These are phyloP conservation scores for Scaptomyza caliginosa DNA, from an alignment of 2,888 invertebrate genomes.

Conservation along the genomic window DNA sequence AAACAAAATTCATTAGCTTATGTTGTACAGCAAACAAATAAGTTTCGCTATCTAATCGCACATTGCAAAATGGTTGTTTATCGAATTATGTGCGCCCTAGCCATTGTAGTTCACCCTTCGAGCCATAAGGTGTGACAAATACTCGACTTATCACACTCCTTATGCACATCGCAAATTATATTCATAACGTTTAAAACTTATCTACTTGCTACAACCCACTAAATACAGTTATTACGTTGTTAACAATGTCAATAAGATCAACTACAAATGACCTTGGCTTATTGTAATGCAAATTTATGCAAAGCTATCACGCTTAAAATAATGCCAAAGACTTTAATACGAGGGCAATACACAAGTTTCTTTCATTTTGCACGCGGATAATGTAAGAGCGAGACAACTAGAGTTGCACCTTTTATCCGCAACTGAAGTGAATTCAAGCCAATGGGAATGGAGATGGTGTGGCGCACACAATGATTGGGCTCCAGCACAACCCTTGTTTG, in stretches of 20 bases:
- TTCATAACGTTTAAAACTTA: not conserved
- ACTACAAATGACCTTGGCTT: conserved; percentile 59
- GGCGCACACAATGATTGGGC: conserved; percentile 34
- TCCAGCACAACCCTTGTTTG: conserved; percentile 47
- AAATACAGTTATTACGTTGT: conserved; percentile 15
- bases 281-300: conserved; percentile 61
- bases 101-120: conserved; percentile 2
- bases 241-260: conserved; percentile 34
- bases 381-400: conserved; percentile 65
- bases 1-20: not conserved
- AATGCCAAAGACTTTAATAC: conserved; percentile 26
- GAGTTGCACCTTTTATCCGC: conserved; percentile 54
- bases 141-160: not conserved
- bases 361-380: conserved; percentile 73
- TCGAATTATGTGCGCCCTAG: conserved; percentile 12
- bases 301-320: conserved; percentile 21
- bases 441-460: conserved; percentile 44
- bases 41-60: conserved; percentile 38
- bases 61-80: conserved; percentile 48
- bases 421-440: conserved; percentile 31
- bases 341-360: conserved; percentile 27
- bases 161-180: not conserved
- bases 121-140: not conserved
- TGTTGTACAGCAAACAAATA: too few relatives aligned
- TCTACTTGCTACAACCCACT: not conserved